phyloP scores from a whole-genome alignment of 2,113 vertebrate genomes.

The Callorhinus ursinus region DNA sequence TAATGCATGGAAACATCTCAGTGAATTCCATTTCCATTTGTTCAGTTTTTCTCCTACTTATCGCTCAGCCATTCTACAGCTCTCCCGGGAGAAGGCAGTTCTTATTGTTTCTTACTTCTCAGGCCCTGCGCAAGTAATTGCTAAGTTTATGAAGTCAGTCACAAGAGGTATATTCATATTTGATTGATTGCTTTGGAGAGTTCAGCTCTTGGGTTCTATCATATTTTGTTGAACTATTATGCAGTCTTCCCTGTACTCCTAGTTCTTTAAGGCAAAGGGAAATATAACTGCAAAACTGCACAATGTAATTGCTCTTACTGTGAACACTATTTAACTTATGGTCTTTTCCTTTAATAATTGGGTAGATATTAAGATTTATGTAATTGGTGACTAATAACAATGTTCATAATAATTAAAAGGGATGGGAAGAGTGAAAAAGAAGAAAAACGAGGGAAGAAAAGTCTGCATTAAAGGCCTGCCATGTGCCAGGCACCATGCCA shows the following conservation, averaged over 20 bases:
- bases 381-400: not conserved
- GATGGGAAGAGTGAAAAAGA: not conserved
- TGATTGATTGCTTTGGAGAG: slow-evolving; percentile 54
- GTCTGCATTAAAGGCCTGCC: not conserved
- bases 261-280: not conserved
- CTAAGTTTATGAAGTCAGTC: slow-evolving; percentile 56
- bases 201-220: not conserved
- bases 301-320: not conserved
- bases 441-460: not conserved
- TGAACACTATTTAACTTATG: not conserved
- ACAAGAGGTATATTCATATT: slow-evolving; percentile 1
- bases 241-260: not conserved
- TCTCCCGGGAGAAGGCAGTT: slow-evolving; percentile 43
- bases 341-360: not conserved
- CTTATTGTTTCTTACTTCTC: slow-evolving; percentile 56
- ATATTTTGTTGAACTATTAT: not conserved
- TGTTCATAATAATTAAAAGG: not conserved
- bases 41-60: slow-evolving; percentile 36
- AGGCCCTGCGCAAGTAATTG: slow-evolving; percentile 42
- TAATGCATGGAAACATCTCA: slow-evolving; percentile 57
- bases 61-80: not conserved
- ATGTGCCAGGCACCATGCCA: not conserved
- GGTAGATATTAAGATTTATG: not conserved
- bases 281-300: not conserved
- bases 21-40: slow-evolving; percentile 52